Conservation (phyloP, 2,113 vertebrate species). For the Mormyrus iriodes region DNA sequence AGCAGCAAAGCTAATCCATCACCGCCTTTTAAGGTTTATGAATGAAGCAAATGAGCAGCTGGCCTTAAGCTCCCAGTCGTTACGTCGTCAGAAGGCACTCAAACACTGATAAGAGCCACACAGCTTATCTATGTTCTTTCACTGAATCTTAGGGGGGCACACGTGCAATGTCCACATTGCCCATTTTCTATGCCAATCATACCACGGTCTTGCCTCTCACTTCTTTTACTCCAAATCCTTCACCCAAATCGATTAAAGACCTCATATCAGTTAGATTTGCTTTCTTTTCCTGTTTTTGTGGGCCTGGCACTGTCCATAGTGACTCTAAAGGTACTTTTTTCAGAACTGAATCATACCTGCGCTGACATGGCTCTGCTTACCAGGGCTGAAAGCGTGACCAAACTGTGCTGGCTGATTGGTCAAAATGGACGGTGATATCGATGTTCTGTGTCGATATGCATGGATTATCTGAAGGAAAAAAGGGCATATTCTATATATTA, state of each 20-base stretch:
- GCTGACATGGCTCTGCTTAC: neutral
- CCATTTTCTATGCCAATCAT: neutral
- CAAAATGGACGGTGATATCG: neutral
- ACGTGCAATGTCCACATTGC: neutral
- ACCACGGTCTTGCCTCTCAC: neutral
- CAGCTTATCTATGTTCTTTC: neutral
- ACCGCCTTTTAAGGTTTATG: constrained; percentile 35
- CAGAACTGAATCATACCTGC: neutral
- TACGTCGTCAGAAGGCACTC: neutral
- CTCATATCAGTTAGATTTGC: neutral
- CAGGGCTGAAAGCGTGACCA: neutral
- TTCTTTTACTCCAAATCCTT: neutral
- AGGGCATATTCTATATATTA: neutral
- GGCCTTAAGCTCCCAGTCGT: neutral
- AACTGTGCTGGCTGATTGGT: neutral
- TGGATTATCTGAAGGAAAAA: neutral
- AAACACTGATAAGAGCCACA: neutral
- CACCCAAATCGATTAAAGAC: neutral
- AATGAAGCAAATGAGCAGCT: constrained; percentile 36
- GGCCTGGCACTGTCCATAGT: neutral
- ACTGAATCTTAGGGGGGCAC: neutral
- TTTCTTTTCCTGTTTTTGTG: neutral
- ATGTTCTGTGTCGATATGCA: neutral
- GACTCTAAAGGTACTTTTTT: neutral
- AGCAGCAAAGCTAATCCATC: constrained; percentile 31